Evolutionary conservation across 2,888 invertebrate species (phyloP).

Genomic region (Limnephilus auricula): DNA sequence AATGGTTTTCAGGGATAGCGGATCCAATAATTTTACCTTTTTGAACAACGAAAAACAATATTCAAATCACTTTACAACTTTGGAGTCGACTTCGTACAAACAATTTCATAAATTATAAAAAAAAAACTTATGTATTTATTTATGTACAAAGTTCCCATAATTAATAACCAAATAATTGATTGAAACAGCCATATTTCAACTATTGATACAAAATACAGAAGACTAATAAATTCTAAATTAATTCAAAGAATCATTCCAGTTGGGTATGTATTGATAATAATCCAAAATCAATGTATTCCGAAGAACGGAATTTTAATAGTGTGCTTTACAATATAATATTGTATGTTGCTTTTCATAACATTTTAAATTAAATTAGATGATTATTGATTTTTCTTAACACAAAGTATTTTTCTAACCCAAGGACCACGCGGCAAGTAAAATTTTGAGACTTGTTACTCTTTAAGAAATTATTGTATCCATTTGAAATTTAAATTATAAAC

Average conservation of each 20-base stretch:
- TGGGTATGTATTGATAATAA: no score
- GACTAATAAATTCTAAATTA: conserved; percentile 34
- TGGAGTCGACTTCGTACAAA: neutral
- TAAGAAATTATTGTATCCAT: neutral
- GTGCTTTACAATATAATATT: no score
- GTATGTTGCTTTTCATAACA: no score
- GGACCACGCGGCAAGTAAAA: neutral
- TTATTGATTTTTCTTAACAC: no score
- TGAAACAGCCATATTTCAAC: neutral
- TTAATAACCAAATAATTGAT: neutral
- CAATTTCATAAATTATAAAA: neutral
- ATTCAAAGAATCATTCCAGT: neutral
- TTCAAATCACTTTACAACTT: neutral
- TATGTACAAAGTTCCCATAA: neutral
- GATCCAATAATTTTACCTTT: neutral
- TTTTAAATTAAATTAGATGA: no score
- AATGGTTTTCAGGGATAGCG: neutral
- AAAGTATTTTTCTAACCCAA: neutral
- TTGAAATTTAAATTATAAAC: neutral
- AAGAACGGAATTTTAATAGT: no score
- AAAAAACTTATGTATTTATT: neutral
- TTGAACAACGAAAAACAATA: neutral
- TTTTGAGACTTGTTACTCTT: conserved; percentile 3
- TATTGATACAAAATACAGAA: conserved; percentile 7
- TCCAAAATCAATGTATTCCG: no score